A percentile compares a stretch with the other conserved stretches of the same genome.
phyloP scores from a whole-genome alignment of 2,797 vertebrate species.

The Sebastes reedi region DNA sequence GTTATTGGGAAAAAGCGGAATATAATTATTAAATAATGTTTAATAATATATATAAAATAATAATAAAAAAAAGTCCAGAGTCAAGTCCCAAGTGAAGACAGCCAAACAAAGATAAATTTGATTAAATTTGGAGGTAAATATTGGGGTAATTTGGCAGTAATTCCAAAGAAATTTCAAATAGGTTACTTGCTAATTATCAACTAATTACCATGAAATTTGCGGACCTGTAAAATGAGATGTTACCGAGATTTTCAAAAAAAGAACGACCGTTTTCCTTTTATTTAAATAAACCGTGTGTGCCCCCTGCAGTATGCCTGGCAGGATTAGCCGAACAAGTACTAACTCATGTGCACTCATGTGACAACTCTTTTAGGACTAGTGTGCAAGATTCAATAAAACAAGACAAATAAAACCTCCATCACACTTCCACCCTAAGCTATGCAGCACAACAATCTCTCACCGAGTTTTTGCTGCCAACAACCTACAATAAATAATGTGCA shows the following conservation, averaged over 20 bases:
- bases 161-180: no score
- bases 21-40: no score
- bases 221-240: no score
- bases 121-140: no score
- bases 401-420: not conserved
- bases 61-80: no score
- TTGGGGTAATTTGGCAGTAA: no score
- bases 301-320: not conserved
- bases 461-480: not conserved
- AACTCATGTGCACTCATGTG: not conserved
- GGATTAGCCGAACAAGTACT: not conserved
- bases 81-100: no score
- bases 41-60: no score
- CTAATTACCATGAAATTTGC: no score
- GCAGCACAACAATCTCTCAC: not conserved
- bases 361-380: not conserved
- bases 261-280: not conserved
- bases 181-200: no score
- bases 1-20: no score
- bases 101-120: no score
- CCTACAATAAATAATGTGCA: not conserved
- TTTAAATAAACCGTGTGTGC: not conserved
- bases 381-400: not conserved
- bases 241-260: not conserved
- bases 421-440: not conserved